phyloP scores from a whole-genome alignment of 1,140 invertebrate genomes.

The Dufourea novaeangliae region DNA sequence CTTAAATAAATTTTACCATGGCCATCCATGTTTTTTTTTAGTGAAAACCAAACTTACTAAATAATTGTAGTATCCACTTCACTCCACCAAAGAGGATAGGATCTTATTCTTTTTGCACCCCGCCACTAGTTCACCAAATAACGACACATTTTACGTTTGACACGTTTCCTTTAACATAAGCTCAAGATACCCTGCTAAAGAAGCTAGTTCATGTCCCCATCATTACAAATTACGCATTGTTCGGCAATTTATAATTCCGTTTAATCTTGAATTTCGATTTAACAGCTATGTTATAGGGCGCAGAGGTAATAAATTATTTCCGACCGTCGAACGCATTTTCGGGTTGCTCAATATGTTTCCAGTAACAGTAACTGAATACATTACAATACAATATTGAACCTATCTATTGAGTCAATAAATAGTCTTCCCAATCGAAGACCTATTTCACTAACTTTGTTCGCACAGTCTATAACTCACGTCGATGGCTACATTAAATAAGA shows the following conservation, averaged over 20 bases:
- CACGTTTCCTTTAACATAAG: too few species aligned
- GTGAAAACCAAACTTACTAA: too few species aligned
- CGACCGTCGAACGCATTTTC: constrained; percentile 2
- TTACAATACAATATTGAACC: background rate
- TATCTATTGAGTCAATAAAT: background rate
- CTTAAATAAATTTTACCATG: too few species aligned
- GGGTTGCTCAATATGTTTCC: background rate
- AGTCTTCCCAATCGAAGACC: background rate
- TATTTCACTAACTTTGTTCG: background rate
- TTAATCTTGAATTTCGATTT: constrained; percentile 1
- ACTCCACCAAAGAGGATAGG: too few species aligned
- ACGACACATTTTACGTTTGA: too few species aligned
- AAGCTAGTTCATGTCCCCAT: too few species aligned
- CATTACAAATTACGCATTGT: background rate
- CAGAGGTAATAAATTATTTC: background rate
- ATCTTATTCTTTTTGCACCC: too few species aligned
- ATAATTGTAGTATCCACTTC: too few species aligned
- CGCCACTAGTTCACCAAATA: too few species aligned
- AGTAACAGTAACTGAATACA: constrained; percentile 1
- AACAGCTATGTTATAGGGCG: background rate
- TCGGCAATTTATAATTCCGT: background rate
- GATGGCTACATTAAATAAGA: background rate
- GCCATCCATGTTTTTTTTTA: too few species aligned
- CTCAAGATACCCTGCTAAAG: too few species aligned
- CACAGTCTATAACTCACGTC: too few species aligned